phyloP scores from a whole-genome alignment of 2,888 invertebrate genomes.

The Cataglyphis albicans region DNA sequence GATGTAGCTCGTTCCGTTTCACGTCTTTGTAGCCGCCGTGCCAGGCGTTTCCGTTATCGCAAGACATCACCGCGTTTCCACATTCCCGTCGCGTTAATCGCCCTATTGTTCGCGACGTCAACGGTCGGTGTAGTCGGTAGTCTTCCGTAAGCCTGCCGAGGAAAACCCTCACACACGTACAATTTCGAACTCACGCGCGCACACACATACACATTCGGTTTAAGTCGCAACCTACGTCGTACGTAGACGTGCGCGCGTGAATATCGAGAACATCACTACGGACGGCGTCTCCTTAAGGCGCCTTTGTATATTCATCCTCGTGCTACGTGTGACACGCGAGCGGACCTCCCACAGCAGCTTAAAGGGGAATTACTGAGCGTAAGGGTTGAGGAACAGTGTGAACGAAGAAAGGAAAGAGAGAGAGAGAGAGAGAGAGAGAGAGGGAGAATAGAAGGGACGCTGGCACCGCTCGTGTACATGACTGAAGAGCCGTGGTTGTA shows the following conservation, averaged over 20 bases:
- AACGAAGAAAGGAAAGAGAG: conserved; percentile 31
- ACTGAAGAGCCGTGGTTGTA: conserved; percentile 31
- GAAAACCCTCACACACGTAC: conserved; percentile 40
- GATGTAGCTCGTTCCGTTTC: conserved; percentile 32
- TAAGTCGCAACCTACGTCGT: conserved; percentile 58
- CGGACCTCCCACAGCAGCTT: conserved; percentile 73
- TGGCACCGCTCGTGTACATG: conserved; percentile 43
- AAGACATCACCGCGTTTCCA: conserved; percentile 69
- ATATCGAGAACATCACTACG: conserved; percentile 67
- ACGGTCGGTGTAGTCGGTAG: conserved; percentile 63
- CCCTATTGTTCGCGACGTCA: conserved; percentile 71
- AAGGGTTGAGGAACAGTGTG: conserved; percentile 51
- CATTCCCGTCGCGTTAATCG: conserved; percentile 71
- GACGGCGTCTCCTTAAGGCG: conserved; percentile 68
- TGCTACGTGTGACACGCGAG: conserved; percentile 73
- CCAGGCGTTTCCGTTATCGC: conserved; percentile 70
- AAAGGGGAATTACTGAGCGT: conserved; percentile 73
- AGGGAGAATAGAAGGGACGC: conserved; percentile 6
- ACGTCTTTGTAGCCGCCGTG: conserved; percentile 43
- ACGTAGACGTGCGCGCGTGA: conserved; percentile 47
- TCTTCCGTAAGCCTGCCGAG: conserved; percentile 68
- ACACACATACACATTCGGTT: conserved; percentile 31
- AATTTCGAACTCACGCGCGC: conserved; percentile 56
- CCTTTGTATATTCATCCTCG: conserved; percentile 69
- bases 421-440: conserved; percentile 30